Base-by-base conservation (phyloP, 1,140 invertebrate genomes). In the Bombus fervidus region DNA sequence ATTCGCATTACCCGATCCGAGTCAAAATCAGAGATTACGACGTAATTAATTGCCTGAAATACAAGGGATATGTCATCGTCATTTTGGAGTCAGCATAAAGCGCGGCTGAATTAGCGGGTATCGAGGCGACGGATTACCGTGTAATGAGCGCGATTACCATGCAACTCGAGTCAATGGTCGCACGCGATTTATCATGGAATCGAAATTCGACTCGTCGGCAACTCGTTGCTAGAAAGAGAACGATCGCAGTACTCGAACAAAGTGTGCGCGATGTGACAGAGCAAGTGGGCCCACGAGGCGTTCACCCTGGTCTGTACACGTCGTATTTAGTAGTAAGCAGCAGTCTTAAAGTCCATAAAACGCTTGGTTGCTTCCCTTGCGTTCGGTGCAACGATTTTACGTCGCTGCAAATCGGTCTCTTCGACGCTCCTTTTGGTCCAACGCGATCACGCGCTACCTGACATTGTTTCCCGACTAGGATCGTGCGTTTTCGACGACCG, bases 21-120 rank as follows among this genome's bases (percentile, higher is more conserved):
- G 93, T 93, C 92, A 92, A 91, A 91, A 94, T 94, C 94, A 94
- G 87, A 89, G 89, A 90, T 91, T 87, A 90, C 87, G 89, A 87
- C 86, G 92, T 94, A 95, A 95, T 94, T 95, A 95, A 95, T 94
- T 93, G 92, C 92, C 92, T 91, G 91, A 92, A 93, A 94, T 93
- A 92, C 86, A 88, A 82, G 86, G 92, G 91, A 93, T 92, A 91
- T 90, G 93, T 94, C 91, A 94, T 91, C 93, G 92, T 94, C 93
- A 92, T 93, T 93, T 92, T 86, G 68, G 85, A 93, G 92, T 93
- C 91, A 91, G 89, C 88, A 90, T 81, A 93, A 92, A 92, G 93
- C 92, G 92, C 89, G 87, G 82, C 81, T 89, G 90, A 89, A 94
- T 93, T 94, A 93, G 89, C 88, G 86, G 87, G 73, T 87, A 91